These are phyloP conservation scores for Meteorus cinctellus DNA, from an alignment of 2,888 invertebrate species.

Conservation along the genomic window DNA sequence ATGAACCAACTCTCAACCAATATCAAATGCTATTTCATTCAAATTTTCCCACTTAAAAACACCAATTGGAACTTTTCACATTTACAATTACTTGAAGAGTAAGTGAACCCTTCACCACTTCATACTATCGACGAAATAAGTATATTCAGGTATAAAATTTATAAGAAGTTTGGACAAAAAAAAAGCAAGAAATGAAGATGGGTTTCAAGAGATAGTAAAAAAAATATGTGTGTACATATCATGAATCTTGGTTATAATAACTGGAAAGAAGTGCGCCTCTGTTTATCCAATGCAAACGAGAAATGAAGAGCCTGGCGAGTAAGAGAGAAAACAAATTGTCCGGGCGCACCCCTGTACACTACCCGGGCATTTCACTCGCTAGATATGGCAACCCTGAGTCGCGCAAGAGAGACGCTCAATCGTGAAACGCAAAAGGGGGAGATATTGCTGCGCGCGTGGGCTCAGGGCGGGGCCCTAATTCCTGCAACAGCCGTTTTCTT, in stretches of 20 bases:
- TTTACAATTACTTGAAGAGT: not conserved
- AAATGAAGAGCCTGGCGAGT: not conserved
- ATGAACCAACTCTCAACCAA: not conserved
- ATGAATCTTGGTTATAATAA: not conserved
- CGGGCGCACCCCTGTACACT: conserved; percentile 19
- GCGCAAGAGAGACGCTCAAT: conserved; percentile 22
- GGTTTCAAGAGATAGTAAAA: not conserved
- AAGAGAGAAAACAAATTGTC: conserved; percentile 17
- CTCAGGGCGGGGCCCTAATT: conserved; percentile 5
- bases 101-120: not conserved
- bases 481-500: not conserved
- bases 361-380: conserved; percentile 7
- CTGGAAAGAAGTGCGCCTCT: conserved; percentile 38
- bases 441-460: conserved; percentile 28
- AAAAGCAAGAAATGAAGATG: not conserved
- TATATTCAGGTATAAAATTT: too few species aligned
- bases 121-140: not conserved
- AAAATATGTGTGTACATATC: not conserved
- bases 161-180: not conserved
- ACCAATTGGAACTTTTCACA: not conserved
- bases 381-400: conserved; percentile 14
- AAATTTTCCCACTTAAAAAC: not conserved
- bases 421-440: conserved; percentile 37
- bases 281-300: conserved; percentile 25
- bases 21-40: not conserved